Base-by-base conservation (phyloP, 2,888 invertebrate species). In the Cheiracanthium punctorium region DNA sequence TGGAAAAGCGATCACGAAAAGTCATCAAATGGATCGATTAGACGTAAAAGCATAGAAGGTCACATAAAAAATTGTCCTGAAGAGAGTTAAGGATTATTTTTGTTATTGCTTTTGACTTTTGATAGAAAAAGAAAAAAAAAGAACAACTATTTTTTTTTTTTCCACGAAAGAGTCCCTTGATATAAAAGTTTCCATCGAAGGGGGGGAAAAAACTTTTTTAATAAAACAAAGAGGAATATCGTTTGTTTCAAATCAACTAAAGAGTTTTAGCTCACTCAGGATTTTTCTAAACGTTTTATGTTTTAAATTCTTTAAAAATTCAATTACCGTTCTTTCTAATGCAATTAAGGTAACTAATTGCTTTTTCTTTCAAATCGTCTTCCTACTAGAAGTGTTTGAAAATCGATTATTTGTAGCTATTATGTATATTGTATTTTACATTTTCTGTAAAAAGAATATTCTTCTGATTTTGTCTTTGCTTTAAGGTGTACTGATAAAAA, bases 21-120 rank as follows among this genome's bases (percentile, higher is more conserved):
- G 72, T 48, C 52, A 72, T 72, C 72, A 72, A 72, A 72, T 72
- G 41, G 41, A 72, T 72, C 72, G 72, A 72, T 72, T 72, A 72
- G 52, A 14, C 48, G 72, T 48, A 48, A 52, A 30, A 72, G 72
- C 48, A 72, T 48, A 48, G 30, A 48, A 72, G 48, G 30, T 43
- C 43, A 72, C 30, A 48, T 48, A 72, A 72, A 72, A 71, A 48
- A 70, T 41, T 70, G 70, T 70, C 70, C 70, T 37, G 41, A 41
- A 70, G 41, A 24, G 33, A 32, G 70, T 12, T 37, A 4, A 24
- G 70, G 70, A 70, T 70, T 70, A 70, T 70, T 70, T 70, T 69
- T 70, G 33, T 70, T 37, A 37, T 70, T 33, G 20, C 37, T 33
- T 70, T 70, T 37, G 70, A 70, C 70, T 70, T 70, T 70, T 41